Evolutionary conservation across 2,113 vertebrate species (phyloP).

Genomic region (Aptenodytes forsteri): DNA sequence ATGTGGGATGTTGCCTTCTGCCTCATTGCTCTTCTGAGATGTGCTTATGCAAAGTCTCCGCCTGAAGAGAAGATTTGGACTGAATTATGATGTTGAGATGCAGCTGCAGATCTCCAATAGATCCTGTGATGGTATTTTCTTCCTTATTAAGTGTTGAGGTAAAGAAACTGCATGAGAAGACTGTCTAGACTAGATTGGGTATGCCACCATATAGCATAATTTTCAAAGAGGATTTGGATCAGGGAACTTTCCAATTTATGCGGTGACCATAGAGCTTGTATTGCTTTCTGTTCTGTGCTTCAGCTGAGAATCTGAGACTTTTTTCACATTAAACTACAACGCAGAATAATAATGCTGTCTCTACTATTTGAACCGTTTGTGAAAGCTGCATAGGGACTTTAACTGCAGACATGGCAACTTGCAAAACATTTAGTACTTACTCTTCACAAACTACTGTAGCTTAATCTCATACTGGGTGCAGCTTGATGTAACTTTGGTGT

Average conservation of each 20-base stretch:
- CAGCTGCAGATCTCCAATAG: background rate
- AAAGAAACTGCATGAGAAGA: background rate
- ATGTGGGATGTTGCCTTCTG: background rate
- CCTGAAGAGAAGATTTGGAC: background rate
- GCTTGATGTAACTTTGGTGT: background rate
- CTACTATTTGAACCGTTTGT: background rate
- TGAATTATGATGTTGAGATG: background rate
- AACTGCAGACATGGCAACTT: background rate
- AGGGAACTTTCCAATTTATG: background rate
- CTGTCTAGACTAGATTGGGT: background rate
- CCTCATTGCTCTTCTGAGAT: background rate
- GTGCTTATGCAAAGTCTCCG: background rate
- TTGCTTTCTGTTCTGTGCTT: background rate
- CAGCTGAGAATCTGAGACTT: background rate
- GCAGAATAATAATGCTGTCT: background rate
- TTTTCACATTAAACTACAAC: background rate
- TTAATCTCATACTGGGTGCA: background rate
- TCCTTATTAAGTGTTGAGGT: background rate
- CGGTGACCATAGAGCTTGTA: accelerated
- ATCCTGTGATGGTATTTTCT: background rate
- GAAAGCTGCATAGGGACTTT: background rate
- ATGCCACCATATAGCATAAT: background rate
- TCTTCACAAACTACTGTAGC: background rate
- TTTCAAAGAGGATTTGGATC: background rate
- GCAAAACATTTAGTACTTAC: background rate